These are phyloP conservation scores for Schizaphis graminum DNA, from an alignment of 2,888 invertebrate genomes.

Conservation along the genomic window DNA sequence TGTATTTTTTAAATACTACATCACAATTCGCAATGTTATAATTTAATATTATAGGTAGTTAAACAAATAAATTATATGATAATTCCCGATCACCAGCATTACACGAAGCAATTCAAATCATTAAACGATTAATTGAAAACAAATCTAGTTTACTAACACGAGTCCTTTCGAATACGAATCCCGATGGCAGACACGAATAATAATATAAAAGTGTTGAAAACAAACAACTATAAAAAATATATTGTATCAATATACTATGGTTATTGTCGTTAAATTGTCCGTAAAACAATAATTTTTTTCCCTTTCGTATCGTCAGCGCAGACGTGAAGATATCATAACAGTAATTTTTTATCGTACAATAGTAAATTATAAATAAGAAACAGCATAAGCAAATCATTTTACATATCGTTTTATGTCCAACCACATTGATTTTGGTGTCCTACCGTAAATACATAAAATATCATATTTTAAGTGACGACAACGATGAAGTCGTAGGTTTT, in stretches of 20 bases:
- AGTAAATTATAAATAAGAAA: background rate
- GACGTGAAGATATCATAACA: background rate
- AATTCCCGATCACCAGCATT: no score
- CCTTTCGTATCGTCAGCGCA: background rate
- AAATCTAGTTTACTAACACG: background rate
- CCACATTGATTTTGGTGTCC: background rate
- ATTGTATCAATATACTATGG: background rate
- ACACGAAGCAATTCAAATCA: background rate
- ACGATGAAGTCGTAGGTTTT: background rate
- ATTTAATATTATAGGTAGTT: background rate
- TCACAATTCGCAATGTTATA: background rate
- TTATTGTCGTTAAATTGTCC: background rate
- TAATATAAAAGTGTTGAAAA: background rate
- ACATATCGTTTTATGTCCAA: background rate
- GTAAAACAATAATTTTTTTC: background rate
- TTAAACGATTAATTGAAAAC: background rate
- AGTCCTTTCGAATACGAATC: background rate
- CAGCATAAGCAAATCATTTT: background rate
- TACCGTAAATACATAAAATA: no score
- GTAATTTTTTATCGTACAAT: background rate
- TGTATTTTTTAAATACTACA: no score
- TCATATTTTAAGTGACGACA: background rate
- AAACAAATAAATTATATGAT: background rate
- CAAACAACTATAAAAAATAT: background rate
- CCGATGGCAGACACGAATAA: background rate